Evolutionary conservation across 53 echinoderm and acorn worm genomes (phyloP).

Genomic region (Mesocentrotus franciscanus): DNA sequence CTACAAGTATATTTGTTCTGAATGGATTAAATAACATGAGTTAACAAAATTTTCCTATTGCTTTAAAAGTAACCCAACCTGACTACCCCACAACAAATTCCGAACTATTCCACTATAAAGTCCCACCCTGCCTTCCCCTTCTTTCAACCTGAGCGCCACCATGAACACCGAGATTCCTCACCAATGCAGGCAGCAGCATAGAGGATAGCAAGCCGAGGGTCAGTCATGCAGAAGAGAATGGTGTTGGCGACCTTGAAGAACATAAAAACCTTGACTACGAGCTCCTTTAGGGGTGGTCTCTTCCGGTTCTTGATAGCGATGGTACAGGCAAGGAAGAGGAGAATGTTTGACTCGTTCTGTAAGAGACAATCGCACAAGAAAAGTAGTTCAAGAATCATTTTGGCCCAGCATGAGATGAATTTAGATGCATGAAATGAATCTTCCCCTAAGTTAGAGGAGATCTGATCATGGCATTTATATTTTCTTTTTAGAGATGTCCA

Average conservation of each 20-base stretch:
- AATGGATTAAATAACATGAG: background rate
- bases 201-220: conserved; percentile 77
- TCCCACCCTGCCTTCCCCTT: background rate
- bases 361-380: conserved; percentile 14
- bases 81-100: background rate
- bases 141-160: background rate
- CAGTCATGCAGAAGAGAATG: conserved; percentile 78
- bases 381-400: background rate
- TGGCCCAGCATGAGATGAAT: background rate
- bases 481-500: no score
- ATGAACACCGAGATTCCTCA: conserved; percentile 38
- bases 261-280: conserved; percentile 75
- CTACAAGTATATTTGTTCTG: background rate
- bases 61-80: background rate
- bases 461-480: no score
- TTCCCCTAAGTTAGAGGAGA: background rate
- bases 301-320: conserved; percentile 91
- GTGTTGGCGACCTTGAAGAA: conserved; percentile 89
- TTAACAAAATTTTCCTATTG: no score
- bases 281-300: conserved; percentile 75
- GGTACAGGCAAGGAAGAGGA: conserved; percentile 86
- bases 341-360: conserved; percentile 88
- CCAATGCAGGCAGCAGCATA: conserved; percentile 76
- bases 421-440: background rate
- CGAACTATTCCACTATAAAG: no score